Base-by-base conservation (phyloP, 2,113 vertebrate species). In the Thermophis baileyi region DNA sequence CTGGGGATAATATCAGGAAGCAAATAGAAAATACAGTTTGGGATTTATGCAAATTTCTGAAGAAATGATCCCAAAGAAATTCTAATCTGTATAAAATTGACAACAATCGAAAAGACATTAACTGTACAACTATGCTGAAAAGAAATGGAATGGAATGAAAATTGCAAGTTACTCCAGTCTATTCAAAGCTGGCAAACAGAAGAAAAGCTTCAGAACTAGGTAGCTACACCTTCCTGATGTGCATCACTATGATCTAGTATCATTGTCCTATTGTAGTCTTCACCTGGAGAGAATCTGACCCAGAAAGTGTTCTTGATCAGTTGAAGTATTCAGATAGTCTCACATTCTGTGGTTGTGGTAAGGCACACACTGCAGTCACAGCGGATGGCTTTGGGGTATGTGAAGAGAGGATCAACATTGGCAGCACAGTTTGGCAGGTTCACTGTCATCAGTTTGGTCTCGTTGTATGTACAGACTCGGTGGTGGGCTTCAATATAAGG, bases 381-480 rank as follows among this genome's bases (percentile, higher is more conserved):
- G 40, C 98, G 96, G 92, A 99, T 95, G 55, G 99, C 99, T 94
- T 98, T 97, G 0, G 98, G 99, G 92, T 98, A 99, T 18, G 98
- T 99, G 96, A 99, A 99, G 95, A 94, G 97, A 0, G 99, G 98
- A 51, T 99, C 98, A 0, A 98, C 97, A 0, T 92, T 93, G 0
- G 98, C 95, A 22, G 93, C 96, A 92, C 99, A 99, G 94, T 92
- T 96, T 20, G 99, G 99, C 92, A 99, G 97, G 94, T 98, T 98
- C 92, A 99, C 97, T 0, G 97, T 98, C 93, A 97, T 96, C 93
- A 98, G 95, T 46, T 97, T 98, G 20, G 98, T 99, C 97, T 98
- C 96, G 0, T 99, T 99, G 97, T 99, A 99, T 93, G 98, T 99
- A 92, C 99, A 99, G 55, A 99, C 98, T 0, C 97, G 97, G 95